Conservation (phyloP, 30 jellyfish, hydroid and myxozoan species). For the Sanderia malayensis region DNA sequence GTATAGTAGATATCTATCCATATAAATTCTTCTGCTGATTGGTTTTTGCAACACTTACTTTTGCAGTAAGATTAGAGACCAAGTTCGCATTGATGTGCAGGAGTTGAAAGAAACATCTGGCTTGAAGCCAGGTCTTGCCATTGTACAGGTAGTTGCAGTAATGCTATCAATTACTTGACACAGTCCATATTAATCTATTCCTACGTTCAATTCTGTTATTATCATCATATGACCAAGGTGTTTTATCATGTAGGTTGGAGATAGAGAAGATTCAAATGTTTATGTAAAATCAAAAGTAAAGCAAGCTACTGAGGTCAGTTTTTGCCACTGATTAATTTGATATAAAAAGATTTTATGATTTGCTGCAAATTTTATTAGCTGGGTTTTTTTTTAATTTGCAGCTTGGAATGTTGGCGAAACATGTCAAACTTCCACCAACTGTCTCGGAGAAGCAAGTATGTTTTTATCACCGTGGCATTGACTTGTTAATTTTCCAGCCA, state of each 20-base stretch:
- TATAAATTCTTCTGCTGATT: background rate
- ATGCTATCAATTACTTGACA: background rate
- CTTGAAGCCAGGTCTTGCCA: conserved; percentile 92
- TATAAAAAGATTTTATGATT: too few relatives aligned
- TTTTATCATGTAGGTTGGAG: conserved; percentile 73
- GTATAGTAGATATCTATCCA: background rate
- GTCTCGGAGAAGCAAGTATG: conserved; percentile 77
- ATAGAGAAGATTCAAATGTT: conserved; percentile 95
- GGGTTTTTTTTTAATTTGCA: conserved; percentile 16
- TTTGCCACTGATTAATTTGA: too few relatives aligned
- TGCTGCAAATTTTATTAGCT: too few relatives aligned
- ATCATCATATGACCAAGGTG: background rate
- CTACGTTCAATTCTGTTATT: background rate
- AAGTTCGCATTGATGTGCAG: conserved; percentile 44
- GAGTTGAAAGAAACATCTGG: conserved; percentile 62
- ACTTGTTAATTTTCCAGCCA: background rate
- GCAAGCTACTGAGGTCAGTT: conserved; percentile 86
- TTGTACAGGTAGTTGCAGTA: conserved; percentile 97
- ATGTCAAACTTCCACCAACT: conserved; percentile 72
- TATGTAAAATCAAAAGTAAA: conserved; percentile 92
- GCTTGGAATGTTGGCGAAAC: conserved; percentile 94
- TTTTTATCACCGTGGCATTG: background rate
- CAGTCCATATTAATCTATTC: background rate
- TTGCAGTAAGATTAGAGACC: conserved; percentile 55
- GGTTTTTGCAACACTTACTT: background rate